Evolutionary conservation across 1,140 invertebrate species (phyloP).

Genomic region (Heliconius himera): DNA sequence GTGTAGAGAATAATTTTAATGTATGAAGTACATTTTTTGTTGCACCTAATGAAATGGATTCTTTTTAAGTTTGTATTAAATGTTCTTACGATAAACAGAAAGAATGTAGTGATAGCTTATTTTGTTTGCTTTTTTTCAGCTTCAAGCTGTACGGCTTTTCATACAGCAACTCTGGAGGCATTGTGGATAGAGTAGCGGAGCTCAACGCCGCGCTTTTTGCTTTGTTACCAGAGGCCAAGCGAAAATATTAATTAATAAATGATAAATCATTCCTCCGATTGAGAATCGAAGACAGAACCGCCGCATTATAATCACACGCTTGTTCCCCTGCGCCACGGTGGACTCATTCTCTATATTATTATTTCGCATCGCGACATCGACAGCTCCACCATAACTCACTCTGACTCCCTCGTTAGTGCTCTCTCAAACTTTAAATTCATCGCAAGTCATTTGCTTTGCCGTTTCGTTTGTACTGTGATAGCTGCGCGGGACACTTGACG

Average conservation of each 20-base stretch:
- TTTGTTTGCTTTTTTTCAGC: too few relatives aligned
- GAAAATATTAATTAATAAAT: too few relatives aligned
- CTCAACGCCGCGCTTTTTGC: too few relatives aligned
- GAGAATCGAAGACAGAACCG: too few relatives aligned
- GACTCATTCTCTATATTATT: background rate
- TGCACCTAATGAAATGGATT: background rate
- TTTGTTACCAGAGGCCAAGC: too few relatives aligned
- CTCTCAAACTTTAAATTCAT: slow-evolving; percentile 79
- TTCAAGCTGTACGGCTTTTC: too few relatives aligned
- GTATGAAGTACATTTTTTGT: background rate
- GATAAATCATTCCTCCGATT: too few relatives aligned
- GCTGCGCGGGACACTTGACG: slow-evolving; percentile 77
- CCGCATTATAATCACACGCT: too few relatives aligned
- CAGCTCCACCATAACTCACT: slow-evolving; percentile 60
- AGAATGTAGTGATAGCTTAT: too few relatives aligned
- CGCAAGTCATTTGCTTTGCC: slow-evolving; percentile 74
- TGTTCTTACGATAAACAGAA: background rate
- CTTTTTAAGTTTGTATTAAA: background rate
- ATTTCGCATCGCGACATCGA: slow-evolving; percentile 38
- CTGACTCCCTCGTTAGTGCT: slow-evolving; percentile 71
- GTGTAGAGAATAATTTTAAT: background rate
- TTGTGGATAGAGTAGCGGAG: too few relatives aligned
- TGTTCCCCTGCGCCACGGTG: too few relatives aligned
- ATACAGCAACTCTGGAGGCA: too few relatives aligned
- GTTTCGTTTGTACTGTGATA: slow-evolving; percentile 53